These are phyloP conservation scores for Pseudopipra pipra DNA, from an alignment of 2,113 vertebrate genomes.

Conservation along the genomic window DNA sequence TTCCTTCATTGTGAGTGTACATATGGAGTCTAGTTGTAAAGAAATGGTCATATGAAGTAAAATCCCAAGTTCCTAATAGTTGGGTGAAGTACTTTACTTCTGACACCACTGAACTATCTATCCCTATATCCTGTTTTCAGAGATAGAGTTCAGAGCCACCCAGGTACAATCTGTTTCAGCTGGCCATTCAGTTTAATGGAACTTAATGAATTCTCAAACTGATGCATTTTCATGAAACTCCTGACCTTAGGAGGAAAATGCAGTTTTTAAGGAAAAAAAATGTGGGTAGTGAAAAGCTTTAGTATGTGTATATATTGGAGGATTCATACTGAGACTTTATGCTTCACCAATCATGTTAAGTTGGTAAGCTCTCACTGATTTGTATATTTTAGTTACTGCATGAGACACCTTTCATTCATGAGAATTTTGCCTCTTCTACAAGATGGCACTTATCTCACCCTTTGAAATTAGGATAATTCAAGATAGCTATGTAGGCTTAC, in stretches of 20 bases:
- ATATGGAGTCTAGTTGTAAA: neutral
- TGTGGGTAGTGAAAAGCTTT: rapidly evolving
- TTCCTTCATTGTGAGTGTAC: neutral
- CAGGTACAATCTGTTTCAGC: neutral
- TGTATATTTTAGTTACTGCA: neutral
- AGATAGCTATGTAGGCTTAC: neutral
- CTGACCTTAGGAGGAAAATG: neutral
- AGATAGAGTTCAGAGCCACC: neutral
- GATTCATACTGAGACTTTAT: neutral
- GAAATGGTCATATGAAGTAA: neutral
- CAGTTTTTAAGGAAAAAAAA: neutral
- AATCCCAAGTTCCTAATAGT: neutral
- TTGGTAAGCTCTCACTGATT: neutral
- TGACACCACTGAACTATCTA: neutral
- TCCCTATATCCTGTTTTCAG: neutral
- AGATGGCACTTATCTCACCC: neutral
- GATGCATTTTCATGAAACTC: neutral
- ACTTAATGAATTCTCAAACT: neutral
- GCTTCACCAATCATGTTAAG: neutral
- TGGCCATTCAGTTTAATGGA: neutral
- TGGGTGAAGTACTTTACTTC: neutral
- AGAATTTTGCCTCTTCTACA: neutral
- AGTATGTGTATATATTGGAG: neutral
- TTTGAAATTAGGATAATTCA: neutral
- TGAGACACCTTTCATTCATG: neutral